These are phyloP conservation scores for Acrossocheilus fasciatus DNA, from an alignment of 2,797 vertebrate species.

Conservation along the genomic window DNA sequence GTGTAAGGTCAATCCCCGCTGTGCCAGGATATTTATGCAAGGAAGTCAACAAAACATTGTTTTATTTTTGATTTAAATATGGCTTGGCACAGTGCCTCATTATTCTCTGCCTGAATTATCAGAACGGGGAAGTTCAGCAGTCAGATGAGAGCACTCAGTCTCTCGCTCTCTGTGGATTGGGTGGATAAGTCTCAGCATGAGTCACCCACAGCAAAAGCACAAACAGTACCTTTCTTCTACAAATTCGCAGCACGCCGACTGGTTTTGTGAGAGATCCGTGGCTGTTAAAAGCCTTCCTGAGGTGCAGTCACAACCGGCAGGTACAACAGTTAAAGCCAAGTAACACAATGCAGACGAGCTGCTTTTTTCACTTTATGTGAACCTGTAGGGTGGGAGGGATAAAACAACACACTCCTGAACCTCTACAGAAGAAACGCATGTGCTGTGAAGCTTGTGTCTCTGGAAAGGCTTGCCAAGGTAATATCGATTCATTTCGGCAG, in stretches of 20 bases:
- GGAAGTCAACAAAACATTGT: slow-evolving; percentile 64
- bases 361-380: slow-evolving; percentile 55
- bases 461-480: slow-evolving; percentile 27
- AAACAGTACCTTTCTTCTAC: slow-evolving; percentile 49
- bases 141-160: slow-evolving; percentile 34
- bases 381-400: slow-evolving; percentile 33
- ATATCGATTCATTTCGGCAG: slow-evolving; percentile 36
- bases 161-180: slow-evolving; percentile 59
- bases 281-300: slow-evolving; percentile 57
- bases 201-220: slow-evolving; percentile 61
- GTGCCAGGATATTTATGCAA: slow-evolving; percentile 66
- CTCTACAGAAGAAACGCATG: slow-evolving; percentile 55
- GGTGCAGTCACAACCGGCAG: slow-evolving; percentile 62
- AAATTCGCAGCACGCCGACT: slow-evolving; percentile 45
- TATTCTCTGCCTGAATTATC: slow-evolving; percentile 56
- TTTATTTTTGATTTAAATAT: slow-evolving; percentile 62
- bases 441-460: slow-evolving; percentile 29
- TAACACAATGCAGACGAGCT: slow-evolving; percentile 62
- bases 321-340: slow-evolving; percentile 63
- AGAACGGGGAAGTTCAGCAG: slow-evolving; percentile 61
- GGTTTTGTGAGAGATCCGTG: slow-evolving; percentile 53
- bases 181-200: slow-evolving; percentile 69
- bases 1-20: slow-evolving; percentile 23
- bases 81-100: slow-evolving; percentile 65
- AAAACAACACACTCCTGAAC: slow-evolving; percentile 44